Evolutionary conservation across 2,888 invertebrate genomes (phyloP).

Genomic region (Habroteleia sp.): DNA sequence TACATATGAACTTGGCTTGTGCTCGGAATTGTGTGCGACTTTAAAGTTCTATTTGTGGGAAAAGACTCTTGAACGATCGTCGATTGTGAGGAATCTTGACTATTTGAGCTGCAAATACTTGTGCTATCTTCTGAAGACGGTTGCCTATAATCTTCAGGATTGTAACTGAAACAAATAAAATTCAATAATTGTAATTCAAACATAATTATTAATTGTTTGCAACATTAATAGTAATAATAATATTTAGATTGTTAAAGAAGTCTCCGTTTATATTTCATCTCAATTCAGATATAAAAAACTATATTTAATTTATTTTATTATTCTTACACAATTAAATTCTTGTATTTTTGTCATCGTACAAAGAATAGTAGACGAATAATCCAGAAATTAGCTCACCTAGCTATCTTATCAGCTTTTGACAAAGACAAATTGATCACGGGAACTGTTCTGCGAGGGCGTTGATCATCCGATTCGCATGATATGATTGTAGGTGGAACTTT

Average conservation of each 20-base stretch:
- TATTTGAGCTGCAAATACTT: slow-evolving; percentile 70
- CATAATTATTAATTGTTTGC: too few relatives aligned
- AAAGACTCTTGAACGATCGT: slow-evolving; percentile 69
- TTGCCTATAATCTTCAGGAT: slow-evolving; percentile 75
- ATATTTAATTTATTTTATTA: too few relatives aligned
- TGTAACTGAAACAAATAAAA: slow-evolving; percentile 70
- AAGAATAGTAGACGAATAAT: too few relatives aligned
- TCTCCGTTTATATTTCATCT: too few relatives aligned
- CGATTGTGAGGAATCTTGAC: slow-evolving; percentile 78
- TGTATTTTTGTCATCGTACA: too few relatives aligned
- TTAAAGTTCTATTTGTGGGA: slow-evolving; percentile 62
- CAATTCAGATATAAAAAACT: too few relatives aligned
- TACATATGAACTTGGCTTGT: slow-evolving; percentile 74
- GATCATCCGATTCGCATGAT: slow-evolving; percentile 64
- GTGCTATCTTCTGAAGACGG: slow-evolving; percentile 67
- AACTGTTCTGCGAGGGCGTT: slow-evolving; percentile 64
- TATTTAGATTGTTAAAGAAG: too few relatives aligned
- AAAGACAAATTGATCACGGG: slow-evolving; percentile 66
- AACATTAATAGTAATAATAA: too few relatives aligned
- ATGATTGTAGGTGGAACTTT: slow-evolving; percentile 19
- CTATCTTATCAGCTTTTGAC: slow-evolving; percentile 70
- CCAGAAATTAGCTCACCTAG: slow-evolving; percentile 65
- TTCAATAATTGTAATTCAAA: too few relatives aligned
- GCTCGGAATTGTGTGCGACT: slow-evolving; percentile 61
- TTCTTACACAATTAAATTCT: too few relatives aligned